Conservation (phyloP, 2,888 invertebrate species). For the Ferrisia virgata region DNA sequence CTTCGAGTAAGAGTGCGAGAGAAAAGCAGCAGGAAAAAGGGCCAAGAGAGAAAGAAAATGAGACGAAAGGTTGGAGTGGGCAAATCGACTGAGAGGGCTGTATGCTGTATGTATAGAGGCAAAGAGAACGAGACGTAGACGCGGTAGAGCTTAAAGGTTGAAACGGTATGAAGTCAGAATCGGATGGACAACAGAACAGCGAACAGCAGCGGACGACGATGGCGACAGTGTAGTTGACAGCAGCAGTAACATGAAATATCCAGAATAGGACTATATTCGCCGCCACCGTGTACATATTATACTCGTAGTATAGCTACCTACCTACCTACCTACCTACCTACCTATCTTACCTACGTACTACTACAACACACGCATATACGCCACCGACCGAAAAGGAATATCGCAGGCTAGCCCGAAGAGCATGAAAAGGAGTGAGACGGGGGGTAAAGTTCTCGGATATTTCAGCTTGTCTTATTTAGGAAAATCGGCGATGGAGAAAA, state of each 20-base stretch:
- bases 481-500: constrained; percentile 47
- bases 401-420: background rate
- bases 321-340: too few relatives aligned
- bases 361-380: too few relatives aligned
- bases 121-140: background rate
- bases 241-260: constrained; percentile 45
- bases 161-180: constrained; percentile 37
- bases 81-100: too few relatives aligned
- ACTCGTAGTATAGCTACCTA: too few relatives aligned
- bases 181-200: constrained; percentile 38
- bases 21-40: background rate
- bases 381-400: background rate
- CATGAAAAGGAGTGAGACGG: background rate
- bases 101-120: too few relatives aligned
- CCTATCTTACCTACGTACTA: too few relatives aligned
- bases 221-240: constrained; percentile 46
- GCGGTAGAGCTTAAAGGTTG: constrained; percentile 39
- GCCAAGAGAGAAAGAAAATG: background rate
- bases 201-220: background rate
- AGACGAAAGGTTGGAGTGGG: too few relatives aligned
- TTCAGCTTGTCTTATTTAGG: constrained; percentile 47
- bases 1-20: background rate
- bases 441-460: constrained; percentile 39
- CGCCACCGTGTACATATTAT: too few relatives aligned
- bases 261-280: background rate